These are phyloP conservation scores for Gari tellinella DNA, from an alignment of 2,888 invertebrate genomes.

Conservation along the genomic window DNA sequence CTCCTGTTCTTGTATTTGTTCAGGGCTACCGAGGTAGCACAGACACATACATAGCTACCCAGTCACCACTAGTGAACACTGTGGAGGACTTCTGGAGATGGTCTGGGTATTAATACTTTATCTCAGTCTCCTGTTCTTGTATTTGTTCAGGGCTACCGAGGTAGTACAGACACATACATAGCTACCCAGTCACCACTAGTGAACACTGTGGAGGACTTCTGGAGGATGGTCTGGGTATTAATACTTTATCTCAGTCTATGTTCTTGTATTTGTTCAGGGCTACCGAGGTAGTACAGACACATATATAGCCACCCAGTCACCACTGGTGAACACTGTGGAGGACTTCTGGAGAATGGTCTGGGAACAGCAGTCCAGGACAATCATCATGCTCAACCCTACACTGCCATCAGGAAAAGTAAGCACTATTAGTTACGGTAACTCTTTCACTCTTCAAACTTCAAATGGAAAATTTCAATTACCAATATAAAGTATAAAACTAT, in stretches of 20 bases:
- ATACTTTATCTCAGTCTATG: too few relatives aligned
- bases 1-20: conserved; percentile 47
- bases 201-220: conserved; percentile 93
- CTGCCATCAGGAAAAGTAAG: conserved; percentile 93
- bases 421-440: too few relatives aligned
- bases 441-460: too few relatives aligned
- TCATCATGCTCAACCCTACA: conserved; percentile 95
- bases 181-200: conserved; percentile 96
- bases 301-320: conserved; percentile 97
- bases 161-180: conserved; percentile 93
- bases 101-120: too few relatives aligned
- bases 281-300: conserved; percentile 92
- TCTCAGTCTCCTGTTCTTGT: too few relatives aligned
- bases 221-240: conserved; percentile 99
- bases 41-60: conserved; percentile 95
- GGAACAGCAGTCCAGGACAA: conserved; percentile 95
- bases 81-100: conserved; percentile 97
- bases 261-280: conserved; percentile 87
- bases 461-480: too few relatives aligned
- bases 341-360: conserved; percentile 99
- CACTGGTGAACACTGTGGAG: conserved; percentile 91
- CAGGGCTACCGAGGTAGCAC: conserved; percentile 94
- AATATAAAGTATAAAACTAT: too few relatives aligned
- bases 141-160: conserved; percentile 91
- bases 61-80: conserved; percentile 94